phyloP scores from a whole-genome alignment of 2,888 invertebrate species.

The Hipparchia sbordonii region DNA sequence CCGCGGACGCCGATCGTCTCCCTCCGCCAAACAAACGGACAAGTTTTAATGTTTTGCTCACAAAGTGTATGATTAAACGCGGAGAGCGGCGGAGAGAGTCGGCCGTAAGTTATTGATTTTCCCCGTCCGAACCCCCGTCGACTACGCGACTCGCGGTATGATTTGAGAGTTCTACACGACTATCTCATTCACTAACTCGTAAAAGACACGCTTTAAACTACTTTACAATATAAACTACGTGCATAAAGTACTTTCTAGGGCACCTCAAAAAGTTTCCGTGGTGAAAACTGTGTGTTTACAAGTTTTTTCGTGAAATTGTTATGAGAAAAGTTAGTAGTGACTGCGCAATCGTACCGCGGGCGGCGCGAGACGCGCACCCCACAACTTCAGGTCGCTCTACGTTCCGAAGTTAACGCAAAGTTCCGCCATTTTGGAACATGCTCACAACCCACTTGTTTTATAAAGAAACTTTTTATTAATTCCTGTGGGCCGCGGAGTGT shows the following conservation, averaged over 20 bases:
- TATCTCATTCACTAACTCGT: constrained; percentile 60
- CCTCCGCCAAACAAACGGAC: constrained; percentile 81
- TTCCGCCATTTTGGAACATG: constrained; percentile 85
- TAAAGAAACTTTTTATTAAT: constrained; percentile 85
- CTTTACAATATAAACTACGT: constrained; percentile 49
- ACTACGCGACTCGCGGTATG: constrained; percentile 72
- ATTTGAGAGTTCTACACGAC: constrained; percentile 58
- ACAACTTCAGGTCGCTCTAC: constrained; percentile 82
- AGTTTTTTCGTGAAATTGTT: constrained; percentile 67
- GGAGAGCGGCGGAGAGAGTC: constrained; percentile 82
- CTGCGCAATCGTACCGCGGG: constrained; percentile 67
- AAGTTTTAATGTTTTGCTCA: constrained; percentile 83
- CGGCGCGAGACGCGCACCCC: constrained; percentile 74
- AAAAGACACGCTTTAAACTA: constrained; percentile 55
- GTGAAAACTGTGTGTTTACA: constrained; percentile 53
- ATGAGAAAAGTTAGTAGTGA: constrained; percentile 74
- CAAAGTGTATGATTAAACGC: constrained; percentile 84
- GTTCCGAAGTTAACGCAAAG: constrained; percentile 84
- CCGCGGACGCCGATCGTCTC: constrained; percentile 60
- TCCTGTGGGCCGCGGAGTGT: constrained; percentile 83
- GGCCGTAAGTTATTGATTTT: constrained; percentile 84
- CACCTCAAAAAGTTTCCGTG: constrained; percentile 52
- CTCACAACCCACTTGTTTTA: constrained; percentile 84
- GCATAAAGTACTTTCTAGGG: constrained; percentile 55
- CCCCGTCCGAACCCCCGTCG: constrained; percentile 79